phyloP scores from a whole-genome alignment of 2,113 vertebrate genomes.

The Myxocyprinus asiaticus region DNA sequence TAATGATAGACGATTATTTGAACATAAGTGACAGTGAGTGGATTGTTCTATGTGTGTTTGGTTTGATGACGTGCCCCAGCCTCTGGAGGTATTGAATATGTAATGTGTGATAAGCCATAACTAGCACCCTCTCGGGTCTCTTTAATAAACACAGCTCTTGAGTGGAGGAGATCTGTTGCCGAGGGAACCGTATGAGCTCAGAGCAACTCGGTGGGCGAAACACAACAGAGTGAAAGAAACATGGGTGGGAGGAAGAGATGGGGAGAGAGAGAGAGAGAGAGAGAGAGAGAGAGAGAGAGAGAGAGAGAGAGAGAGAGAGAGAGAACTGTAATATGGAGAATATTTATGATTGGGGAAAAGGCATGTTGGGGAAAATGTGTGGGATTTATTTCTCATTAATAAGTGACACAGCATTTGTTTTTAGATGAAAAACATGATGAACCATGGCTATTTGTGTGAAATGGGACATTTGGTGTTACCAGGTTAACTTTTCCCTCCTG shows the following conservation, averaged over 20 bases:
- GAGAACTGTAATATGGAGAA: background rate
- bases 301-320: conserved; percentile 30
- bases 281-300: conserved; percentile 33
- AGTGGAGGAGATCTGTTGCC: conserved; percentile 53
- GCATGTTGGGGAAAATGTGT: conserved; percentile 23
- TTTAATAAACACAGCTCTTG: conserved; percentile 49
- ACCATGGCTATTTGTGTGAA: background rate
- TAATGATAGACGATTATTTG: conserved; percentile 17
- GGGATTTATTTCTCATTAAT: background rate
- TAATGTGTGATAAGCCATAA: conserved; percentile 52
- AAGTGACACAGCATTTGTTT: conserved; percentile 48
- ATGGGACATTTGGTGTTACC: background rate
- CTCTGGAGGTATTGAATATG: conserved; percentile 46
- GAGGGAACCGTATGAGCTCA: conserved; percentile 52
- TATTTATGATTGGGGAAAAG: conserved; percentile 7
- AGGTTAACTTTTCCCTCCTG: background rate
- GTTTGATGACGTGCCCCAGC: conserved; percentile 39
- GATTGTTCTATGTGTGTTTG: conserved; percentile 35
- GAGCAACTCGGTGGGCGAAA: conserved; percentile 53
- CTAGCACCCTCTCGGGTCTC: conserved; percentile 11
- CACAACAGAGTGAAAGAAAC: conserved; percentile 39
- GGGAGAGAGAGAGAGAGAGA: background rate
- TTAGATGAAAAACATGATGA: conserved; percentile 23
- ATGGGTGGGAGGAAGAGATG: conserved; percentile 33
- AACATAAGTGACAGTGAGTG: background rate